Conservation (phyloP, 1,140 invertebrate genomes). For the Bombus polaris region DNA sequence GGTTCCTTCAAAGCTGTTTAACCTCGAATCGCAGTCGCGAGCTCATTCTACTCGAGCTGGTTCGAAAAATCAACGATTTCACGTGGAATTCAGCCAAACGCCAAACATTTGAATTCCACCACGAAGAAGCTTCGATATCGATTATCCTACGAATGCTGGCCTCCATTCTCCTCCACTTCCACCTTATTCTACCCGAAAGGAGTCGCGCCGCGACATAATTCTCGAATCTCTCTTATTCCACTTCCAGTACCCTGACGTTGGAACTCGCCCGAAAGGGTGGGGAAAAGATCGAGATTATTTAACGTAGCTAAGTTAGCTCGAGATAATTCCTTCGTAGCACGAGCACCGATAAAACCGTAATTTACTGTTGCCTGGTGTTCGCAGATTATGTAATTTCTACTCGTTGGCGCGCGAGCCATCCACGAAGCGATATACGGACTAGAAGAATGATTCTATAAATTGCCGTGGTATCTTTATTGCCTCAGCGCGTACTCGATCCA, state of each 20-base stretch:
- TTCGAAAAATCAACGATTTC: slow-evolving; percentile 51
- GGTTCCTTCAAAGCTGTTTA: not conserved
- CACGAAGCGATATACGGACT: not conserved
- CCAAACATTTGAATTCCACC: slow-evolving; percentile 50
- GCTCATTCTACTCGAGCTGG: slow-evolving; percentile 16
- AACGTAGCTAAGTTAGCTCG: not conserved
- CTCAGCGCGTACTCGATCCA: not conserved
- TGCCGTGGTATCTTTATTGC: slow-evolving; percentile 21
- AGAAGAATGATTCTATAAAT: slow-evolving; percentile 48
- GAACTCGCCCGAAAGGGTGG: not conserved
- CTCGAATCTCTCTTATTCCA: not conserved
- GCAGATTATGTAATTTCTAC: slow-evolving; percentile 24
- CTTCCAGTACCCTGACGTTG: too few species aligned
- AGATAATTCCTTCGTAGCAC: not conserved
- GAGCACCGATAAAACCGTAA: slow-evolving; percentile 14
- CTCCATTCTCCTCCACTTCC: not conserved
- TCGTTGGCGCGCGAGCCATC: slow-evolving; percentile 7
- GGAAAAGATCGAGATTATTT: not conserved
- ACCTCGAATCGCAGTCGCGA: slow-evolving; percentile 34
- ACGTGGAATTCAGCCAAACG: slow-evolving; percentile 60
- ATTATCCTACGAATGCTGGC: slow-evolving; percentile 49
- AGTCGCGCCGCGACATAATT: not conserved
- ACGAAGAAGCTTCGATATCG: slow-evolving; percentile 38
- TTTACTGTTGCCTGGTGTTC: slow-evolving; percentile 1
- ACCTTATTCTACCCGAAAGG: not conserved